These are phyloP conservation scores for Acanthopagrus latus DNA, from an alignment of 2,797 vertebrate species.

Conservation along the genomic window DNA sequence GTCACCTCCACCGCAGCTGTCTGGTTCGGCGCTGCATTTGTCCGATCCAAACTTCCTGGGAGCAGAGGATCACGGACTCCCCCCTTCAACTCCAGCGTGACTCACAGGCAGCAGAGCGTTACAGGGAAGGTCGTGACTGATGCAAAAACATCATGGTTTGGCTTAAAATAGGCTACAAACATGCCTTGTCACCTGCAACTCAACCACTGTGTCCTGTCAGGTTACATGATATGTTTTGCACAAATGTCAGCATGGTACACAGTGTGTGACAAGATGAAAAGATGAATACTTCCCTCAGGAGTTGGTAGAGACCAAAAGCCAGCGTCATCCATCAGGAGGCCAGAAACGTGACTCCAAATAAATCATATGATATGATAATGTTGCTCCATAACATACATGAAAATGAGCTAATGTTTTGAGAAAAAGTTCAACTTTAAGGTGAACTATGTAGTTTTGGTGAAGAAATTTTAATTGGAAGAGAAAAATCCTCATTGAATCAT, in stretches of 20 bases:
- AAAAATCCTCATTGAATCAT: too few species aligned
- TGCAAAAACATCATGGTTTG: too few species aligned
- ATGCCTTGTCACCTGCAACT: too few species aligned
- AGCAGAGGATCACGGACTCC: conserved; percentile 25
- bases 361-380: background rate
- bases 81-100: conserved; percentile 25
- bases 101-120: conserved; percentile 21
- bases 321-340: background rate
- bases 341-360: background rate
- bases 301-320: too few species aligned
- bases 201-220: too few species aligned
- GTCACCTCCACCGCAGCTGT: background rate
- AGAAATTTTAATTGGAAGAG: too few species aligned
- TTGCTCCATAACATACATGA: background rate
- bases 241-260: too few species aligned
- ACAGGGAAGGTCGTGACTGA: conserved; percentile 14
- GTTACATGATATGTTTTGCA: too few species aligned
- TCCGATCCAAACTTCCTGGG: conserved; percentile 9
- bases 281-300: too few species aligned
- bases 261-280: too few species aligned
- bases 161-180: too few species aligned
- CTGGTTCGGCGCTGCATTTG: background rate
- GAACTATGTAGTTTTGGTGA: too few species aligned
- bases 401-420: background rate
- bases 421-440: background rate